These are phyloP conservation scores for Lanius ludovicianus DNA, from an alignment of 2,113 vertebrate genomes.

Conservation along the genomic window DNA sequence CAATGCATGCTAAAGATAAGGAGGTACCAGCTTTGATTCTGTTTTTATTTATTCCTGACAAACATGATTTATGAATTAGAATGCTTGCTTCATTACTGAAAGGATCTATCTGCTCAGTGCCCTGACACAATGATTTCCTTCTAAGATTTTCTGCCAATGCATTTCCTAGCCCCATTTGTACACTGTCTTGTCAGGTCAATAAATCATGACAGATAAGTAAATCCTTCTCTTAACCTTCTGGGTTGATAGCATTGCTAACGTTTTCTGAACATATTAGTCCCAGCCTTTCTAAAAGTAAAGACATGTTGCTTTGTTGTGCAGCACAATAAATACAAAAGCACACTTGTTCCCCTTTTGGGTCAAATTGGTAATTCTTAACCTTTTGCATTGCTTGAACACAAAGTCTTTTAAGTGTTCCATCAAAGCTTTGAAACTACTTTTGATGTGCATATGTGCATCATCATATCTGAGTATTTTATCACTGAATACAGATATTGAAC, in stretches of 20 bases:
- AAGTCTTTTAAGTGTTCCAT: neutral
- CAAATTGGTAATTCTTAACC: neutral
- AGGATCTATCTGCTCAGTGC: constrained; percentile 30
- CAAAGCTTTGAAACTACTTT: neutral
- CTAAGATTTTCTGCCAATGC: constrained; percentile 38
- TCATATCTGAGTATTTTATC: neutral
- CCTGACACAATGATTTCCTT: constrained; percentile 60
- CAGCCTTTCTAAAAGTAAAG: constrained; percentile 33
- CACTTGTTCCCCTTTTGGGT: neutral
- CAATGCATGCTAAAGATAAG: neutral
- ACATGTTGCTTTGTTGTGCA: neutral
- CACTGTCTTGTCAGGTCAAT: constrained; percentile 58
- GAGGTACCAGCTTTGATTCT: neutral
- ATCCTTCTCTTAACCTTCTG: constrained; percentile 70
- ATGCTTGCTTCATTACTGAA: constrained; percentile 58
- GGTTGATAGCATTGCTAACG: constrained; percentile 39
- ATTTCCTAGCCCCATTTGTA: constrained; percentile 52
- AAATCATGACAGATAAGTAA: constrained; percentile 73
- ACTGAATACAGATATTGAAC: neutral
- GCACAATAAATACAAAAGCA: neutral
- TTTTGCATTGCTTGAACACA: neutral
- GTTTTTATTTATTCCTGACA: constrained; percentile 56
- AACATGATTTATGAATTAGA: constrained; percentile 63
- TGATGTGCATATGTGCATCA: neutral
- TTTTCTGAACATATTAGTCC: constrained; percentile 42